phyloP scores from a whole-genome alignment of 2,888 invertebrate species.

The Andrena trimmerana region DNA sequence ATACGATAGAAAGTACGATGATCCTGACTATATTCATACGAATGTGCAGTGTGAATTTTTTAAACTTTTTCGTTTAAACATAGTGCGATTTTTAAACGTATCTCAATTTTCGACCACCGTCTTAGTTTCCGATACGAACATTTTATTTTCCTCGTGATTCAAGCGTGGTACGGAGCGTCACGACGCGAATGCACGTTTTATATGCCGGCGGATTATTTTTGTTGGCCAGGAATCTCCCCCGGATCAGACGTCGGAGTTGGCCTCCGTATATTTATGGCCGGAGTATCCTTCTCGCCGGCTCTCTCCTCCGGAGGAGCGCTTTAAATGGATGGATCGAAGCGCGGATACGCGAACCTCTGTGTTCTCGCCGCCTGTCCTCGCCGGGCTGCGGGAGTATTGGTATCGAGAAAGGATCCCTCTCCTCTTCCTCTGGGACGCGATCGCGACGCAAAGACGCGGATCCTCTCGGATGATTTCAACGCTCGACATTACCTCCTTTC shows the following conservation, averaged over 20 bases:
- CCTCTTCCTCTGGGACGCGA: conserved; percentile 25
- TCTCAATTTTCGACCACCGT: background rate
- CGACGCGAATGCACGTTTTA: conserved; percentile 65
- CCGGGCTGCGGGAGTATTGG: conserved; percentile 45
- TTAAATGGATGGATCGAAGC: conserved; percentile 83
- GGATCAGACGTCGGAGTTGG: conserved; percentile 82
- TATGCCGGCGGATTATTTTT: conserved; percentile 77
- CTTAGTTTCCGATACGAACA: background rate
- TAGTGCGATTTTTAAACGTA: background rate
- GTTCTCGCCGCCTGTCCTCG: conserved; percentile 81
- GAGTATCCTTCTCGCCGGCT: conserved; percentile 80
- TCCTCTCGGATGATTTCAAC: conserved; percentile 2
- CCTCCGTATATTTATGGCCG: conserved; percentile 83
- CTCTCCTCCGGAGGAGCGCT: conserved; percentile 72
- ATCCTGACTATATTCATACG: too few relatives aligned
- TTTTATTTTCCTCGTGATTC: conserved; percentile 33
- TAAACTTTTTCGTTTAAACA: background rate
- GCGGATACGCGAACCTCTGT: conserved; percentile 83
- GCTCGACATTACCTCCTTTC: background rate
- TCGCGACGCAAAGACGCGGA: conserved; percentile 28
- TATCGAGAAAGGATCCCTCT: conserved; percentile 55
- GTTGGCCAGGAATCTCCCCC: conserved; percentile 79
- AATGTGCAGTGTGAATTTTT: too few relatives aligned
- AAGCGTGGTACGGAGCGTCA: conserved; percentile 44
- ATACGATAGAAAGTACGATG: background rate